A percentile compares a stretch with the other conserved stretches of the same genome.
Conservation (phyloP, 2,797 vertebrate genomes). For the Darevskia nairensis region DNA sequence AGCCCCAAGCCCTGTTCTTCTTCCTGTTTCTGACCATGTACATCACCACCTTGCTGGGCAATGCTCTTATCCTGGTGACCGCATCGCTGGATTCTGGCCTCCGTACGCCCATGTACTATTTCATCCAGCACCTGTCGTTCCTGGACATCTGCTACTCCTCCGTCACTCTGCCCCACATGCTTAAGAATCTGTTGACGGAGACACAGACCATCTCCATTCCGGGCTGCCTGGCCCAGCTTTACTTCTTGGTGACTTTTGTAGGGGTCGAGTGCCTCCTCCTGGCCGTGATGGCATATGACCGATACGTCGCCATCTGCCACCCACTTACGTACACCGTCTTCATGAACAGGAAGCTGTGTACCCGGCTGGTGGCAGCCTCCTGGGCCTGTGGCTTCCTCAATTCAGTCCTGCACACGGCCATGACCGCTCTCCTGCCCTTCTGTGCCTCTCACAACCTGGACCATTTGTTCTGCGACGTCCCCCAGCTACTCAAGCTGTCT, state of each 20-base stretch:
- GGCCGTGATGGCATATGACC: slow-evolving; percentile 60
- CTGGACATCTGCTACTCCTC: slow-evolving; percentile 28
- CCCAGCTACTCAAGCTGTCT: slow-evolving; percentile 25
- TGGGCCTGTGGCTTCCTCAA: slow-evolving; percentile 13
- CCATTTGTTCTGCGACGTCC: slow-evolving; percentile 21
- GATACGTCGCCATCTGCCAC: slow-evolving; percentile 52
- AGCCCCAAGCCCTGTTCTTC: background rate
- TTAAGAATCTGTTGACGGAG: slow-evolving; percentile 11
- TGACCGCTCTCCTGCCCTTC: slow-evolving; percentile 16
- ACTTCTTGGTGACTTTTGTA: slow-evolving; percentile 55
- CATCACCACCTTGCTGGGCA: slow-evolving; percentile 11
- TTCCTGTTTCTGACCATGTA: slow-evolving; percentile 12
- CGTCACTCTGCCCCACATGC: slow-evolving; percentile 15
- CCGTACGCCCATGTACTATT: slow-evolving; percentile 24
- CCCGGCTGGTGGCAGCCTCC: background rate
- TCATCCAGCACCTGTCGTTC: slow-evolving; percentile 27
- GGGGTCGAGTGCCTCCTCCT: slow-evolving; percentile 57
- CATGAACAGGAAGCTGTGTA: slow-evolving; percentile 37
- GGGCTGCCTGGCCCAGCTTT: slow-evolving; percentile 19
- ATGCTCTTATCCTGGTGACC: slow-evolving; percentile 6
- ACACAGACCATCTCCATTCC: slow-evolving; percentile 1
- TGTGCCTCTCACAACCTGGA: slow-evolving; percentile 12
- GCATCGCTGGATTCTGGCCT: slow-evolving; percentile 3
- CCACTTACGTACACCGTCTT: slow-evolving; percentile 46
- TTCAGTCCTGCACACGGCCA: background rate